Base-by-base conservation (phyloP, 1,140 invertebrate species). In the Paraescarpia echinospica region DNA sequence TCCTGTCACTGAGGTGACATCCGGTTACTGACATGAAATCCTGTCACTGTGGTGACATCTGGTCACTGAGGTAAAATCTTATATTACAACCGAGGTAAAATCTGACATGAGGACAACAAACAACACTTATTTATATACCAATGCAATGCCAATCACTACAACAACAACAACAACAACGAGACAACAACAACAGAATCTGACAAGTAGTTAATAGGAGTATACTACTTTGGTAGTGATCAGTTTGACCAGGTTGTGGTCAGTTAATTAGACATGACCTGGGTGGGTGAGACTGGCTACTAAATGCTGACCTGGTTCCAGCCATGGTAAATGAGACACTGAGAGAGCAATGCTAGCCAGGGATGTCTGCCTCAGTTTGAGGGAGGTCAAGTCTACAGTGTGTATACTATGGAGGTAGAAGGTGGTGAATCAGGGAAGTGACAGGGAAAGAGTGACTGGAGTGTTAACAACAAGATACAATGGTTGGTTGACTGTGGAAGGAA, bases 121-220 rank as follows among this genome's bases (percentile, higher is more conserved):
- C 92, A 92, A 35, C 48, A 89, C 34, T 31, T 91, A 4, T 6
- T 41, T 41, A 12, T 41, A 41, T 41, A 41, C 41, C 41, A 92
- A 14, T 34, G 33, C 14, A 22, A 34, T 34, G 22, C 6, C 33
- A 34, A 34, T 59, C 91, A 89, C 92, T 6, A 35, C 33, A 34
- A 89, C 92, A 92, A 34, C 59, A 77, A 77, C 59, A 48, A 34
- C 51, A 41, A 91, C 35, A 48, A 34, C n/a, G 14, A 59, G 34
- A 35, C 35, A n/a, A n/a, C n/a, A n/a, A n/a, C n/a, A 35, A 91
- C 33, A 34, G 33, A 5, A 9, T 35, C 31, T 91, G 33, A 33
- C 91, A 34, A 31, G 91, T n/a, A n/a, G n/a, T n/a, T n/a, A n/a
- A n/a, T n/a, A n/a, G n/a, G n/a, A n/a, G n/a, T n/a, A n/a, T n/a